Percentiles rank a stretch among this genome's conserved stretches.
These are phyloP conservation scores for Gasterosteus nipponicus DNA, from an alignment of 2,113 vertebrate species.

Conservation along the genomic window DNA sequence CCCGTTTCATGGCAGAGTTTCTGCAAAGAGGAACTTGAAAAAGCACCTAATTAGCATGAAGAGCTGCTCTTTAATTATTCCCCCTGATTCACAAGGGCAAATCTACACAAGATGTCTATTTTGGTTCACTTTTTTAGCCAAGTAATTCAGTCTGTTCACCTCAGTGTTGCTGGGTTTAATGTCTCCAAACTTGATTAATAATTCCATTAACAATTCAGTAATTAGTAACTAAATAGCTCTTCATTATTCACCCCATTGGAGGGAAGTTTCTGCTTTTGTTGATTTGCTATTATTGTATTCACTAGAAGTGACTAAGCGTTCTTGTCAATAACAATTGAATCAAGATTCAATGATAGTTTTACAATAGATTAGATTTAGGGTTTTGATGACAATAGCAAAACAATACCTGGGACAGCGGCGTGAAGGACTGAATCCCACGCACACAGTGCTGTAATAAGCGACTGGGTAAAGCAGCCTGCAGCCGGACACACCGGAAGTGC, in stretches of 20 bases:
- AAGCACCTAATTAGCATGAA: slow-evolving; percentile 68
- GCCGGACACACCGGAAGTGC: neutral
- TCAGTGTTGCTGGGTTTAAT: slow-evolving; percentile 4
- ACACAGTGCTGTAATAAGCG: neutral
- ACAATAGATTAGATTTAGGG: too few relatives aligned
- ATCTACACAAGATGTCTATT: slow-evolving; percentile 50
- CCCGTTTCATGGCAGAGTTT: slow-evolving; percentile 63
- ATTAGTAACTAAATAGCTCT: neutral
- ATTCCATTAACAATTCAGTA: neutral
- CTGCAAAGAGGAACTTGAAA: slow-evolving; percentile 61
- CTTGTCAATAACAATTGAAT: too few relatives aligned
- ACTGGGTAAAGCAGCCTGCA: neutral
- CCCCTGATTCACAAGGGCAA: slow-evolving; percentile 46
- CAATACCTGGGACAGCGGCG: neutral
- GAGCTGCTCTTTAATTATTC: slow-evolving; percentile 65
- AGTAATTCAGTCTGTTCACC: slow-evolving; percentile 28
- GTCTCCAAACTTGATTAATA: slow-evolving; percentile 8
- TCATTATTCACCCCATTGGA: neutral
- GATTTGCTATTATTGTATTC: too few relatives aligned
- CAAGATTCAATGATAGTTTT: too few relatives aligned
- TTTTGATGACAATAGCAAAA: too few relatives aligned
- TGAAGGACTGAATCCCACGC: neutral
- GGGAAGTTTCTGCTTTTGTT: too few relatives aligned
- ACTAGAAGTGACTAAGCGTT: too few relatives aligned
- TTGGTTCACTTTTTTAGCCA: slow-evolving; percentile 42